These are phyloP conservation scores for Amphipyra berbera DNA, from an alignment of 2,888 invertebrate genomes.

Conservation along the genomic window DNA sequence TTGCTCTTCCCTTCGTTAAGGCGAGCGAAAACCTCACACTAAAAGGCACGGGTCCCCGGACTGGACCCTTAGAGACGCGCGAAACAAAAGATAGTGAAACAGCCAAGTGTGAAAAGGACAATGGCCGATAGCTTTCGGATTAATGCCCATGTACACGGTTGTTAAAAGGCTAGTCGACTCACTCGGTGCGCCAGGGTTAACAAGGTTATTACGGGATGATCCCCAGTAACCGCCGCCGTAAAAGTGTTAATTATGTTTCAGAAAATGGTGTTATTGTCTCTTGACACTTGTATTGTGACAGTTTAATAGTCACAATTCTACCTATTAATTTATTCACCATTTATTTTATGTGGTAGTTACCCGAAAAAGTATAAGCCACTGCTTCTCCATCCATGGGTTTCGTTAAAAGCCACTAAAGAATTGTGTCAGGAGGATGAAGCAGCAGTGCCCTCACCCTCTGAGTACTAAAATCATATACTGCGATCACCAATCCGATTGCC, in stretches of 20 bases:
- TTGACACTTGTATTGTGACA: conserved; percentile 67
- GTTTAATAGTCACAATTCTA: conserved; percentile 52
- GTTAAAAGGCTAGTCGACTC: conserved; percentile 89
- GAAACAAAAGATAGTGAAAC: conserved; percentile 77
- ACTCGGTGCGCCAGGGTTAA: conserved; percentile 87
- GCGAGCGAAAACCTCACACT: conserved; percentile 90
- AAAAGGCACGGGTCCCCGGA: conserved; percentile 86
- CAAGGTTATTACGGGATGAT: conserved; percentile 90
- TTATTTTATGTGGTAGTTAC: too few species aligned
- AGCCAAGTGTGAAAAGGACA: conserved; percentile 80
- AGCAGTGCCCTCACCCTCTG: too few species aligned
- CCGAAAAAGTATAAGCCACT: too few species aligned
- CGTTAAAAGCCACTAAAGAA: too few species aligned
- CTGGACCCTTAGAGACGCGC: conserved; percentile 83
- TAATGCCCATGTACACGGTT: conserved; percentile 88
- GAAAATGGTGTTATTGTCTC: conserved; percentile 80
- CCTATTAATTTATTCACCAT: conserved; percentile 5
- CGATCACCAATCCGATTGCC: background rate
- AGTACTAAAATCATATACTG: background rate
- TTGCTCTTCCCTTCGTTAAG: conserved; percentile 90
- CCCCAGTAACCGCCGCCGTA: conserved; percentile 87
- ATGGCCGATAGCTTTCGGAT: conserved; percentile 88
- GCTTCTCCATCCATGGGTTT: too few species aligned
- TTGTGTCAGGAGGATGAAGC: too few species aligned
- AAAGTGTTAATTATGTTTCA: conserved; percentile 89